Evolutionary conservation across 2,888 invertebrate genomes (phyloP), one percentile per base, ranked within the genome.

Genomic region (Dasysyrphus albostriatus): DNA sequence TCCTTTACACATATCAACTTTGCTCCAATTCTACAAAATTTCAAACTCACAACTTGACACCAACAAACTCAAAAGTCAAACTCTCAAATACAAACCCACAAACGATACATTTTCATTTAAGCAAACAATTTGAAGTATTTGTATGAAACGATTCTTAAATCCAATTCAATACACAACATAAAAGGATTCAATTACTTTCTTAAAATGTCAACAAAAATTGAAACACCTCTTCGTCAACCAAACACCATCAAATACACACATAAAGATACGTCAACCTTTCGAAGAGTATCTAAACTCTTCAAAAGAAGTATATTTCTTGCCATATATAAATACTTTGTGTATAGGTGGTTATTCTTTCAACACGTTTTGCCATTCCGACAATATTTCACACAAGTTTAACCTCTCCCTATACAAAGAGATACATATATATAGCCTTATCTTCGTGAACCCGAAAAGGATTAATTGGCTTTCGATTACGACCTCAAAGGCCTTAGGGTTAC

Each of bases 181-280:
- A 83, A 83, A 78, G 61, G 78, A 74, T 63, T 78, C 83, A 79
- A 79, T 83, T 79, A 75, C 67, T 61, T 61, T 69, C 78, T 49
- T 47, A n/a, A 67, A 67, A 47, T 19, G 14, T 49, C 67, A 67
- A 49, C n/a, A 32, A 47, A 14, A 32, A 16, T 42, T 32, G 16
- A 47, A 47, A 16, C 3, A 47, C 47, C 47, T 47, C 16, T 47
- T 16, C 16, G 47, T 47, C 9, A 8, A 16, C 47, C n/a, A 47
- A 6, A 6, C 3, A 44, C n/a, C 3, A 6, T 6, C 12, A 24
- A 24, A 5, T 39, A 42, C 42, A 39, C 4, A 4, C 5, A 39
- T 3, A 5, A 1, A 42, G 14, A 6, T 16, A 47, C 47, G 10
- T 34, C 2, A 16, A 32, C 1, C 14, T n/a, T 16, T 70, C n/a